Evolutionary conservation across 1,140 invertebrate genomes (phyloP).

Genomic region (Aphis gossypii): DNA sequence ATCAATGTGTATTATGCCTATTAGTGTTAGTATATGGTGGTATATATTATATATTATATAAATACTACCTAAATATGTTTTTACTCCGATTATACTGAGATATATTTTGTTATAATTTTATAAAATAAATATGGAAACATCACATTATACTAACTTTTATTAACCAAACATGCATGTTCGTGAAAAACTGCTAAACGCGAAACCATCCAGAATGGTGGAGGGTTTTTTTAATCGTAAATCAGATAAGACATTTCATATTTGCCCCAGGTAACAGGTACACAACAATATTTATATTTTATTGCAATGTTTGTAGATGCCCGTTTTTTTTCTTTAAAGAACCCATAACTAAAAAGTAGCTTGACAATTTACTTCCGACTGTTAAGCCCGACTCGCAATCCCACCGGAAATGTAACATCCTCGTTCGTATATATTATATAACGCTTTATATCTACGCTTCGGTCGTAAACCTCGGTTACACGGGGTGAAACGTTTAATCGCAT

Average conservation of each 20-base stretch:
- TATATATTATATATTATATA: background rate
- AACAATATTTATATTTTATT: conserved; percentile 7
- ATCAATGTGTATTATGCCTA: background rate
- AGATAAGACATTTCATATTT: background rate
- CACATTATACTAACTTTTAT: background rate
- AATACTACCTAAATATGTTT: too few species aligned
- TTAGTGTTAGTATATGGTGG: background rate
- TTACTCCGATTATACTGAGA: background rate
- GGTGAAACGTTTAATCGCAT: background rate
- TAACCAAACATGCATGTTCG: background rate
- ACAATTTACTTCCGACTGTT: background rate
- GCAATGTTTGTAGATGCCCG: background rate
- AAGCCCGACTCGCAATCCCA: background rate
- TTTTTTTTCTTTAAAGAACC: background rate
- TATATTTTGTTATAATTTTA: background rate
- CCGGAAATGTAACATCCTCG: background rate
- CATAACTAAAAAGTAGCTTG: background rate
- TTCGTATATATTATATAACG: background rate
- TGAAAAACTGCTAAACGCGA: background rate
- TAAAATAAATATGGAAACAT: background rate
- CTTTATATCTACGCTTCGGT: background rate
- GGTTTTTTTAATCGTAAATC: background rate
- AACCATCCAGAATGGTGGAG: background rate
- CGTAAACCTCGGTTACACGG: background rate
- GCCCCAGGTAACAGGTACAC: background rate